Evolutionary conservation across 1,140 invertebrate genomes (phyloP).

Genomic region (Cyphomyrmex costatus): DNA sequence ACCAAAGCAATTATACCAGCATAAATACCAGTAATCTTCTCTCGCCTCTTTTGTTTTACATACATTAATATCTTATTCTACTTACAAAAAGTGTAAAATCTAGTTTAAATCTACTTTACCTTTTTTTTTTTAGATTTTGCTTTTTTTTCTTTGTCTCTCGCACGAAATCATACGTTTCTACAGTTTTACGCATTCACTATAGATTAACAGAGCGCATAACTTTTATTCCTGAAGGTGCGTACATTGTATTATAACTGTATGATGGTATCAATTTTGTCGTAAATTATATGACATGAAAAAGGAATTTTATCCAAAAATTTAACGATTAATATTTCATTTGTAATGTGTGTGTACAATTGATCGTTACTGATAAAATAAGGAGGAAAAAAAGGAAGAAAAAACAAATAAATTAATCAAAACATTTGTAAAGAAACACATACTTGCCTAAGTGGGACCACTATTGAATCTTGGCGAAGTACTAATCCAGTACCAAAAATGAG

Average conservation of each 20-base stretch:
- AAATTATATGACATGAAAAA: slow-evolving; percentile 17
- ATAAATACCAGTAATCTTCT: background rate
- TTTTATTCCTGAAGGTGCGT: background rate
- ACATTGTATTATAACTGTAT: background rate
- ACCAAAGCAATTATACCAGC: slow-evolving; percentile 11
- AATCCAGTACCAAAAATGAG: too few species aligned
- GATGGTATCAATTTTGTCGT: background rate
- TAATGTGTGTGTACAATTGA: background rate
- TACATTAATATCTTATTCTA: slow-evolving; percentile 32
- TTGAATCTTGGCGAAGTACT: too few species aligned
- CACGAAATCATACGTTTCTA: background rate
- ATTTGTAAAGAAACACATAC: background rate
- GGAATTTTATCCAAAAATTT: slow-evolving; percentile 14
- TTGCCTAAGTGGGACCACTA: background rate
- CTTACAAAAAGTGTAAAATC: slow-evolving; percentile 57
- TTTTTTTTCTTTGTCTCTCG: background rate
- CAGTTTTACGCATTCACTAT: background rate
- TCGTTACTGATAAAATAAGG: background rate
- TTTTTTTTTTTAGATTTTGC: background rate
- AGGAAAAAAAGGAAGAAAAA: slow-evolving; percentile 18
- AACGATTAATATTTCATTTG: slow-evolving; percentile 1
- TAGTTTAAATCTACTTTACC: background rate
- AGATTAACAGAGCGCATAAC: background rate
- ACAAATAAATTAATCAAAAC: slow-evolving; percentile 12
- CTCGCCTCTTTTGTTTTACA: background rate